A percentile compares a stretch with the other conserved stretches of the same genome.
phyloP scores from a whole-genome alignment of 2,113 vertebrate genomes.

The Cyphomyrus plagiostoma region DNA sequence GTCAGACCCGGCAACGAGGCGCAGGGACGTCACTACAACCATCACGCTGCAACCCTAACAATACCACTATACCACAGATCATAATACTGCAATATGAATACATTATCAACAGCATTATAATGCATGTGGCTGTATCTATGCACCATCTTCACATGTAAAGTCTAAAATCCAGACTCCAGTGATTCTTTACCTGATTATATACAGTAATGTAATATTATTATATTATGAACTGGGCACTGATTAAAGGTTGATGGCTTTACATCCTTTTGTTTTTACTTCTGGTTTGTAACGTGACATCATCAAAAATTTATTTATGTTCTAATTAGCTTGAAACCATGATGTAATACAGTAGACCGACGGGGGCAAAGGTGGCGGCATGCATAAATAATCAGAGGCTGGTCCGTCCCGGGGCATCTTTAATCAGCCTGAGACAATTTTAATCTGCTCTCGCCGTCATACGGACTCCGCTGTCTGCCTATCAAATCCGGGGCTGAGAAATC shows the following conservation, averaged over 20 bases:
- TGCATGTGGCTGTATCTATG: neutral
- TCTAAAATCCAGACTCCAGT: neutral
- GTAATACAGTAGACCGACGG: neutral
- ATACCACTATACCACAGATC: neutral
- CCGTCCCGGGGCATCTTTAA: neutral
- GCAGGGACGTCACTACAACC: neutral
- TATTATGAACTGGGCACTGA: neutral
- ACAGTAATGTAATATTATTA: neutral
- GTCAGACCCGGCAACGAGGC: neutral
- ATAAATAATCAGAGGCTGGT: neutral
- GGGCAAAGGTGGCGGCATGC: neutral
- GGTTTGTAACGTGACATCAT: neutral
- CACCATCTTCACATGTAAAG: neutral
- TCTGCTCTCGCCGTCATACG: neutral
- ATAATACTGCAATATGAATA: neutral
- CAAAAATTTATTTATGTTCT: conserved; percentile 10
- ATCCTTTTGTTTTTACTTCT: neutral
- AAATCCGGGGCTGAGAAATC: neutral
- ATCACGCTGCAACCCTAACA: neutral
- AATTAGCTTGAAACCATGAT: conserved; percentile 11
- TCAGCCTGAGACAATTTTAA: neutral
- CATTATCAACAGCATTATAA: neutral
- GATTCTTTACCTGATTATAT: neutral
- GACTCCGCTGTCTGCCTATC: neutral
- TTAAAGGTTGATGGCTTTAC: neutral